Evolutionary conservation across 2,888 invertebrate genomes (phyloP).

Genomic region (Erebia palarica): DNA sequence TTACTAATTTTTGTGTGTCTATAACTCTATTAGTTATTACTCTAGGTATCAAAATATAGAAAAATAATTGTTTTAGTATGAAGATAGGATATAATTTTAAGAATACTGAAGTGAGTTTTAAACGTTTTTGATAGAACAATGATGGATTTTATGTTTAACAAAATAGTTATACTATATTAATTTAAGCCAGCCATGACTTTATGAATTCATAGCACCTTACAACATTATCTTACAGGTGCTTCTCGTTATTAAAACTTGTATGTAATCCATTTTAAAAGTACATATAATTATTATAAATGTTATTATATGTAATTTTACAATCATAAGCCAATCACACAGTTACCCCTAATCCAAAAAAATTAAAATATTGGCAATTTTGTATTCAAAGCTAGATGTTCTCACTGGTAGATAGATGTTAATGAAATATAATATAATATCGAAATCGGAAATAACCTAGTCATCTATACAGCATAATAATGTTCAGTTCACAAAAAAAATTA

Average conservation of each 20-base stretch:
- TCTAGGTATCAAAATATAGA: not conserved
- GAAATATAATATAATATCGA: not conserved
- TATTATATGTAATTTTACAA: not conserved
- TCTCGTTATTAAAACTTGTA: not conserved
- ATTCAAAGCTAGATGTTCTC: too few relatives aligned
- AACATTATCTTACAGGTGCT: not conserved
- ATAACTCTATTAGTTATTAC: too few relatives aligned
- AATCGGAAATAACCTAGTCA: constrained; percentile 1
- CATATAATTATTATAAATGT: not conserved
- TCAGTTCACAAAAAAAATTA: not conserved
- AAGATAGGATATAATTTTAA: not conserved
- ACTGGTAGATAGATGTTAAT: not conserved
- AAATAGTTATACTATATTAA: not conserved
- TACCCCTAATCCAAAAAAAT: not conserved
- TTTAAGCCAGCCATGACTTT: not conserved
- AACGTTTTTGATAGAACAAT: not conserved
- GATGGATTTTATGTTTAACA: not conserved
- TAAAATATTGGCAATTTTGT: not conserved
- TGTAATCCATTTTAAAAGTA: not conserved
- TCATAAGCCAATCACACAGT: not conserved
- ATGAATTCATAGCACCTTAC: not conserved
- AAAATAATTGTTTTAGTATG: not conserved
- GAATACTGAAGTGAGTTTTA: not conserved
- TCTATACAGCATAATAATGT: constrained; percentile 2
- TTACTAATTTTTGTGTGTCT: too few relatives aligned